Conservation (phyloP, 2,797 vertebrate genomes). For the Diplodus sargus region DNA sequence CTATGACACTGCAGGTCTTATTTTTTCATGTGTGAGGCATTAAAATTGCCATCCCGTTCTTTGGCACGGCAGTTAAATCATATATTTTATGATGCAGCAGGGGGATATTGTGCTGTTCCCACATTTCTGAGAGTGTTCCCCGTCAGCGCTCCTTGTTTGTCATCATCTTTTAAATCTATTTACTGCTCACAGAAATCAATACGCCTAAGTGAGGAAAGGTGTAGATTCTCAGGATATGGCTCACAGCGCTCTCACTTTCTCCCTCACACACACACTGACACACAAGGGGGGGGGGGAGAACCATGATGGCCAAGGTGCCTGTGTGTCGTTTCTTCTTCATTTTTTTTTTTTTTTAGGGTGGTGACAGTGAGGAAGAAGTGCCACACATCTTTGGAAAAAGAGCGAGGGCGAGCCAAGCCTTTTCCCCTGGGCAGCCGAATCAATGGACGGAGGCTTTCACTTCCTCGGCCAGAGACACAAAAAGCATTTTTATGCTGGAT, state of each 20-base stretch:
- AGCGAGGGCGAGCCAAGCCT: slow-evolving; percentile 67
- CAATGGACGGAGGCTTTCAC: slow-evolving; percentile 75
- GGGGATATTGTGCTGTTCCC: slow-evolving; percentile 81
- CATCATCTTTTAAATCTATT: slow-evolving; percentile 88
- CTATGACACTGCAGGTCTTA: slow-evolving; percentile 57
- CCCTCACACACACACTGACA: slow-evolving; percentile 12
- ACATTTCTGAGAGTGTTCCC: slow-evolving; percentile 81
- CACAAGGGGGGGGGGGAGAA: background rate
- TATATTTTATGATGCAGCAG: slow-evolving; percentile 76
- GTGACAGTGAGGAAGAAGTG: slow-evolving; percentile 61
- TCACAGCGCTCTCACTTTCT: slow-evolving; percentile 56
- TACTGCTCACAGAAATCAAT: slow-evolving; percentile 87
- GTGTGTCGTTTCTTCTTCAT: slow-evolving; percentile 12
- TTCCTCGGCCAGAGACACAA: slow-evolving; percentile 75
- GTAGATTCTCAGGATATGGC: slow-evolving; percentile 79
- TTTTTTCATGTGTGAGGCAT: slow-evolving; percentile 64
- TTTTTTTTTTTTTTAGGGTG: slow-evolving; percentile 48
- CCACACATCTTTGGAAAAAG: slow-evolving; percentile 69
- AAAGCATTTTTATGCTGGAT: slow-evolving; percentile 83
- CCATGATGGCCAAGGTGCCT: slow-evolving; percentile 46
- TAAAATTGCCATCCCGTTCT: slow-evolving; percentile 70
- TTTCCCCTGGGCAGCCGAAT: slow-evolving; percentile 74
- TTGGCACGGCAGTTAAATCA: slow-evolving; percentile 76
- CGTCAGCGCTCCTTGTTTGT: slow-evolving; percentile 84
- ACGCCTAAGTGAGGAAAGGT: slow-evolving; percentile 85